A percentile compares a stretch with the other conserved stretches of the same genome.
Evolutionary conservation across 2,113 vertebrate genomes (phyloP).

Genomic region (Dendropsophus ebraccatus): DNA sequence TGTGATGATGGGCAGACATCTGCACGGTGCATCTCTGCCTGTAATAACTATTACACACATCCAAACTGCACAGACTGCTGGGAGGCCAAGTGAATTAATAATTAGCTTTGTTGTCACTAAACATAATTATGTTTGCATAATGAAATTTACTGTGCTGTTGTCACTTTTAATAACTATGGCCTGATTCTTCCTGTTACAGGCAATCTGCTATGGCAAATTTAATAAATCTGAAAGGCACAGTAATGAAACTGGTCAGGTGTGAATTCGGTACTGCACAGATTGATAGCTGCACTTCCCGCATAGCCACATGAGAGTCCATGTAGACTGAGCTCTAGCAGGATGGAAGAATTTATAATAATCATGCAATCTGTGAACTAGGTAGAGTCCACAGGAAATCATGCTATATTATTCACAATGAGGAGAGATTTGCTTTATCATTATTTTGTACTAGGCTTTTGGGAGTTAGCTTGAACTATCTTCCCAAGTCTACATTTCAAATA

Average conservation of each 20-base stretch:
- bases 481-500: not conserved
- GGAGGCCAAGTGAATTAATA: constrained; percentile 51
- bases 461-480: constrained; percentile 2
- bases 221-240: constrained; percentile 52
- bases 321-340: not conserved
- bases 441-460: constrained; percentile 32
- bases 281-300: not conserved
- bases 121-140: constrained; percentile 59
- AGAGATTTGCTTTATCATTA: constrained; percentile 33
- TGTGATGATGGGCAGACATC: constrained; percentile 15
- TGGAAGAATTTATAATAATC: constrained; percentile 7
- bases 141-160: constrained; percentile 54
- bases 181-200: constrained; percentile 47
- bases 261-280: constrained; percentile 44
- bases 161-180: constrained; percentile 55
- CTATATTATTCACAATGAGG: constrained; percentile 3
- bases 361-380: not conserved
- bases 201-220: constrained; percentile 58
- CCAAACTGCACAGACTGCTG: constrained; percentile 33
- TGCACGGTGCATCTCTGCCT: constrained; percentile 18
- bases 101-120: constrained; percentile 59
- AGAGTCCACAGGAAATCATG: not conserved
- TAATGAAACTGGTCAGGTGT: constrained; percentile 59
- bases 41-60: constrained; percentile 42
- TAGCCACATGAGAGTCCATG: not conserved